Base-by-base conservation (phyloP, 2,888 invertebrate species). In the Drosophila picticornis region DNA sequence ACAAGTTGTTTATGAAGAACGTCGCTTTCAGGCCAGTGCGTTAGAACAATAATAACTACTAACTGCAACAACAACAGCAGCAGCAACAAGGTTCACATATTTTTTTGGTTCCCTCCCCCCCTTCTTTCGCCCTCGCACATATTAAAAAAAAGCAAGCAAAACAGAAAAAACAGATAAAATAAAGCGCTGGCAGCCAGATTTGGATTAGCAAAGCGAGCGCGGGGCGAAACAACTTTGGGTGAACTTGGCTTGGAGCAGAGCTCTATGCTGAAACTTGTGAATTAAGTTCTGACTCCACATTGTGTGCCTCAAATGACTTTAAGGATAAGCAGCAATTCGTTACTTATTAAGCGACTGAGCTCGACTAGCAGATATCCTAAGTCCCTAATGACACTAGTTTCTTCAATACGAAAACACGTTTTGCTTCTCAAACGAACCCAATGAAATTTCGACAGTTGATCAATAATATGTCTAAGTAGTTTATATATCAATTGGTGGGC, bases 1-100 rank as follows among this genome's bases (percentile, higher is more conserved):
- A 84, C 82, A 90, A 88, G 80, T 85, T 83, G 78, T 61, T 77
- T 77, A 56, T 84, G 72, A 77, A 90, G 74, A 84, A 83, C 63
- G 68, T 69, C 69, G 51, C 69, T 58, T 60, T 58, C 72, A 79
- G 78, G 69, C 84, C 80, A 80, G 76, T 88, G 76, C 80, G 77
- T 83, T 90, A 68, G 71, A 80, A 90, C 83, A 88, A 88, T 36
- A 61, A 38, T n/a, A 70, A 43, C 40, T 34, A 4, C n/a, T 9
- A 27, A 11, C 51, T 11, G n/a, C 22, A 40, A 48, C 40, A 38
- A 64, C 27, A 51, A 31, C 43, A 48, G 16, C 22, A 31, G 34
- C 29, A 66, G 16, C 22, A 31, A 40, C 29, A 66, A 68, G 50
- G 46, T 79, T 67, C 27, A 27, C 36, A 36, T 55, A 13, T 57